Base-by-base conservation (phyloP, 2,888 invertebrate species). In the Amphimallon solstitiale region DNA sequence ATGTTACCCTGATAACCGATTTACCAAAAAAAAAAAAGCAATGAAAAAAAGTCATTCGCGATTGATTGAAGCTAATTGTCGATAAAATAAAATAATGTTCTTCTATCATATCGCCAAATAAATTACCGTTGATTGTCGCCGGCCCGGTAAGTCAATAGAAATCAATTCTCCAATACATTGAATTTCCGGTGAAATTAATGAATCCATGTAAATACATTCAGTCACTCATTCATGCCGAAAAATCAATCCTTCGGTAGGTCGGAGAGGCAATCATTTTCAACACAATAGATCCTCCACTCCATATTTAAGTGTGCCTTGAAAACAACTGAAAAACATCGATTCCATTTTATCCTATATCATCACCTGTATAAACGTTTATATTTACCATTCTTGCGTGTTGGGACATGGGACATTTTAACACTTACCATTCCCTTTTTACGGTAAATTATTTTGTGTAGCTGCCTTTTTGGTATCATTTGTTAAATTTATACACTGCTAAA, bases 141-240 rank as follows among this genome's bases (percentile, higher is more conserved):
- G 34, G 15, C 10, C n/a, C n/a, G 5, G 12, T 17, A 35, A 51
- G 51, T 51, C 51, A 51, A 51, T 34, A 51, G 34, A 51, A 51
- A 51, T 51, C 51, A 51, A 51, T 51, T 51, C 51, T 35, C 51
- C 51, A 35, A 51, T 51, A 51, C 51, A 51, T 51, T 51, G 51
- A 51, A 51, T 51, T 17, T 35, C 9, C 35, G 17, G 17, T 35
- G 51, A 51, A 51, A 51, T 51, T 51, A 51, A 51, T 51, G 35
- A 51, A 51, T 51, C 51, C 51, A 35, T 51, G 51, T 51, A 51
- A 51, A 51, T 37, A 35, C 51, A 51, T 34, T 51, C 49, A 51
- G 49, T 34, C 29, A 49, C 34, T 51, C 34, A 51, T 51, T 51
- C 51, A 51, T 17, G 35, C 10, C 35, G 51, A 35, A 51, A 51